Conservation (phyloP, 2,113 vertebrate genomes). For the Manacus vitellinus region DNA sequence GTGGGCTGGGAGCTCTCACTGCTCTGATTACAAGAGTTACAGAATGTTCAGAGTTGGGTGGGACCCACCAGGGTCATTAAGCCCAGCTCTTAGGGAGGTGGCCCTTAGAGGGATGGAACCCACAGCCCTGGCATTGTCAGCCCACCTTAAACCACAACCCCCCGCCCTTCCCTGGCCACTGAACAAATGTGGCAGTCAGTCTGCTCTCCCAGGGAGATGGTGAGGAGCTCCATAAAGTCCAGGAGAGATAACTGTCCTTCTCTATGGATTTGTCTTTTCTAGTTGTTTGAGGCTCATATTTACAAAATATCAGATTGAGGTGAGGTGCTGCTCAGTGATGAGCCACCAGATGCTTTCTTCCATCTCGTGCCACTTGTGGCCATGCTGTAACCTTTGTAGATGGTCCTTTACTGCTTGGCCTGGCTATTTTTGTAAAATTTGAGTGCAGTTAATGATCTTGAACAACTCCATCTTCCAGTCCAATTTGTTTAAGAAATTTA, state of each 20-base stretch:
- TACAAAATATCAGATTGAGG: neutral
- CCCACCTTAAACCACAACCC: neutral
- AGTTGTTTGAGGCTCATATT: neutral
- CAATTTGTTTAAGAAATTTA: neutral
- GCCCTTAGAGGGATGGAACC: neutral
- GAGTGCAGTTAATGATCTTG: neutral
- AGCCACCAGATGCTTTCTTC: neutral
- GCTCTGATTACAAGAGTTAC: neutral
- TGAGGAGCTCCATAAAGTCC: neutral
- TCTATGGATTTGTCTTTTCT: neutral
- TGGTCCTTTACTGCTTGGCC: neutral
- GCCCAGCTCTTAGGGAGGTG: neutral
- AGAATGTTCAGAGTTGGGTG: neutral
- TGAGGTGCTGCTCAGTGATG: neutral
- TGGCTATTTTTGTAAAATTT: neutral
- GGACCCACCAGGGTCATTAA: neutral
- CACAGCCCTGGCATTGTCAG: neutral
- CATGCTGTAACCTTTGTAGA: neutral
- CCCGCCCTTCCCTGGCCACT: neutral
- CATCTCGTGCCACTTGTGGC: neutral
- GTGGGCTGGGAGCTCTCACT: neutral
- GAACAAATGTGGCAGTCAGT: neutral
- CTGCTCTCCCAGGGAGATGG: neutral
- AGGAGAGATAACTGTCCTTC: neutral
- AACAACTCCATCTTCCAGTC: neutral